Percentiles rank a stretch among this genome's conserved stretches.
phyloP scores from a whole-genome alignment of 2,113 vertebrate genomes.

The Pachypanchax playfairii region DNA sequence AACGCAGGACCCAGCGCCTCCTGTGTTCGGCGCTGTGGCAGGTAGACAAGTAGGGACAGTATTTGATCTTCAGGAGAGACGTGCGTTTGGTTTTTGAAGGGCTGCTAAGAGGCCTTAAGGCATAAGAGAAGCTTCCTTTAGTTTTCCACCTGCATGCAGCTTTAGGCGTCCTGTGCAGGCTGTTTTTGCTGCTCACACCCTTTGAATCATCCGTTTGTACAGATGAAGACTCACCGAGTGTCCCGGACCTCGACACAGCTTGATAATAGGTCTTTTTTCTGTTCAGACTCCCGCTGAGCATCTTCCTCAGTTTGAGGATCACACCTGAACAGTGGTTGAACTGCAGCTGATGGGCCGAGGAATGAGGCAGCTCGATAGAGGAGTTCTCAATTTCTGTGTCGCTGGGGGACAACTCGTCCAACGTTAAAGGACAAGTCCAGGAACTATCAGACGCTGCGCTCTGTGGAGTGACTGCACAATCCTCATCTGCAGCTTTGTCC shows the following conservation, averaged over 20 bases:
- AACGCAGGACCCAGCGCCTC: constrained; percentile 74
- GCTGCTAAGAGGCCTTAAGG: constrained; percentile 40
- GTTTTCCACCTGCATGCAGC: constrained; percentile 30
- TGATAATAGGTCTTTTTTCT: constrained; percentile 61
- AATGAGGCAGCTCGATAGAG: constrained; percentile 5
- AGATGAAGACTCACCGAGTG: constrained; percentile 1
- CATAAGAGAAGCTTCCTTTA: constrained; percentile 28
- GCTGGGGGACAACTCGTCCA: constrained; percentile 59
- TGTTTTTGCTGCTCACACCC: background rate
- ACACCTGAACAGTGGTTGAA: constrained; percentile 61
- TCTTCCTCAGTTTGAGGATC: constrained; percentile 76
- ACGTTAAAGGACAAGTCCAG: constrained; percentile 75
- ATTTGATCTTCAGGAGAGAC: constrained; percentile 73
- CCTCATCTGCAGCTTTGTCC: constrained; percentile 25
- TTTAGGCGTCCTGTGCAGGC: constrained; percentile 8
- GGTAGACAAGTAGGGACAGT: constrained; percentile 71
- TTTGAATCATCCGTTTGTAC: constrained; percentile 2
- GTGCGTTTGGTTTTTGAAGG: constrained; percentile 56
- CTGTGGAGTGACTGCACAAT: constrained; percentile 13
- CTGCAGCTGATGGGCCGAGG: constrained; percentile 6
- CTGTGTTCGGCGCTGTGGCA: constrained; percentile 64
- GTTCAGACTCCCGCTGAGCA: constrained; percentile 34
- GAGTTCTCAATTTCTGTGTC: constrained; percentile 43
- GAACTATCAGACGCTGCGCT: constrained; percentile 42
- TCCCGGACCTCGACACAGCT: constrained; percentile 31